Evolutionary conservation across 2,888 invertebrate genomes (phyloP), one percentile per base, ranked within the genome.

Genomic region (Caenorhabditis sp.): DNA sequence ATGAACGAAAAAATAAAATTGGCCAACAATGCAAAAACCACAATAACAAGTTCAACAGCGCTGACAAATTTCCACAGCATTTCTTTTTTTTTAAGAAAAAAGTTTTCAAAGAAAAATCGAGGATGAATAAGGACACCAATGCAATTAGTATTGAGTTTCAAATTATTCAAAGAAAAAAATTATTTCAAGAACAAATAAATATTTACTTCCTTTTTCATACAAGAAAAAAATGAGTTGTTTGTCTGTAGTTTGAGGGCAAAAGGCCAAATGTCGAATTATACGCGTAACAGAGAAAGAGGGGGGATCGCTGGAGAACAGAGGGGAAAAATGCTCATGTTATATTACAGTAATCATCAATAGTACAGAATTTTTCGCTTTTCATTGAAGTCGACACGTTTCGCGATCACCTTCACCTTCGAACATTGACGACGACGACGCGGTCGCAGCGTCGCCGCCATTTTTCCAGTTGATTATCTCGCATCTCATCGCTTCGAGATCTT

Each of bases 371-470:
- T 27, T 10, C 10, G 17, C 3, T 27, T 27, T 6, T 59, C n/a
- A 73, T 43, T 74, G 74, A 14, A 74, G 63, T 24, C 74, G 69
- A 36, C 74, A 74, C 24, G 58, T 66, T 27, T 74, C 74, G 14
- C 74, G 66, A 60, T 75, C 69, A 53, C 75, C 75, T 26, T 75
- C 69, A 49, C 67, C 69, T 62, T 70, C 75, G 8, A 43, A 24
- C 58, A 55, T 67, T n/a, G 66, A 58, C 19, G 66, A 62, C 4
- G n/a, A n/a, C n/a, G n/a, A n/a, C n/a, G n/a, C n/a, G n/a, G n/a
- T n/a, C n/a, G n/a, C n/a, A n/a, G 51, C 58, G 27, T 69, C 61
- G 14, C 14, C 43, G 3, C 67, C 69, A 69, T 23, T 69, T 69
- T 3, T 69, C 69, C 19, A 74, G 57, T 58, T 66, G 63, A 23